Conservation (phyloP, 2,888 invertebrate genomes). For the Yponomeuta malinellus region DNA sequence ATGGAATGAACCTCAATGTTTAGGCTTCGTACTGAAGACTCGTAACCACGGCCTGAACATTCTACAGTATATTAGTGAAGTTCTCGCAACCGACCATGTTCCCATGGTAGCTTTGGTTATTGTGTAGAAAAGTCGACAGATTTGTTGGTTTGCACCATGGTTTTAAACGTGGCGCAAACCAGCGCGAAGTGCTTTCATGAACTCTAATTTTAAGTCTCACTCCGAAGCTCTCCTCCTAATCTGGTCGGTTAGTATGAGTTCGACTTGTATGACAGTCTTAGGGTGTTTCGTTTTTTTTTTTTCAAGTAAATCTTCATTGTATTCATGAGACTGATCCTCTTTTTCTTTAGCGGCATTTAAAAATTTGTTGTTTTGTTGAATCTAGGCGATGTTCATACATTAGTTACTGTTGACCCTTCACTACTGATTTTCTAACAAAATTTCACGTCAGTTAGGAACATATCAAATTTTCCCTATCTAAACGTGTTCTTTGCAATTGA, state of each 20-base stretch:
- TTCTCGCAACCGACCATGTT: neutral
- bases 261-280: constrained; percentile 5
- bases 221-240: neutral
- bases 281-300: constrained; percentile 20
- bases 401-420: constrained; percentile 39
- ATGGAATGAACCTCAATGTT: neutral
- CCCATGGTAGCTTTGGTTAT: neutral
- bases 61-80: constrained; percentile 7
- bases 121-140: no score
- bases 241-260: neutral
- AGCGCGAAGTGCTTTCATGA: neutral
- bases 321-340: constrained; percentile 64
- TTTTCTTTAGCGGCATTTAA: constrained; percentile 68
- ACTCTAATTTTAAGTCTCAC: neutral
- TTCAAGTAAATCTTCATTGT: constrained; percentile 53
- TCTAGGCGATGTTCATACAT: constrained; percentile 31
- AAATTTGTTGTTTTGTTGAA: constrained; percentile 55
- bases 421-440: constrained; percentile 25
- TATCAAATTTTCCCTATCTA: constrained; percentile 50
- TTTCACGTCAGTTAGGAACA: constrained; percentile 53
- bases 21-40: neutral
- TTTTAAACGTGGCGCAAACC: no score
- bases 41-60: constrained; percentile 15
- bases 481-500: constrained; percentile 23
- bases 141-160: no score